These are phyloP conservation scores for Nicator chloris DNA, from an alignment of 2,113 vertebrate species.

Conservation along the genomic window DNA sequence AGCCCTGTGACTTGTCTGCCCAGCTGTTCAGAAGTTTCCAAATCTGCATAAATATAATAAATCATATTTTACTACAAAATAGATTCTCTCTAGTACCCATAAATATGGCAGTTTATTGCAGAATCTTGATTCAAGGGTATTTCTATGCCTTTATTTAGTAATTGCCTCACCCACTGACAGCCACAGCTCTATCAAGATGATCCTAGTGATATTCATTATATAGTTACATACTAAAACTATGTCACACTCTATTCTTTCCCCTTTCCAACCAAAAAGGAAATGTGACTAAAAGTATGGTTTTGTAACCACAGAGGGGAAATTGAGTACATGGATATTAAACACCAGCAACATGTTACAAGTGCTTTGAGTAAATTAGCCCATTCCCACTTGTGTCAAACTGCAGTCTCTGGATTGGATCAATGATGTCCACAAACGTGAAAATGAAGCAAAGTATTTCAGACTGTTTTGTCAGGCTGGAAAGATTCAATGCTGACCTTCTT, in stretches of 20 bases:
- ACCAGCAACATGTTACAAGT: not conserved
- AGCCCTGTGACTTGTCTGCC: not conserved
- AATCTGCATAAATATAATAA: constrained; percentile 39
- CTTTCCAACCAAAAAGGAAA: not conserved
- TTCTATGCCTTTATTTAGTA: constrained; percentile 23
- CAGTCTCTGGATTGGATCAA: not conserved
- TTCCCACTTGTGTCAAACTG: not conserved
- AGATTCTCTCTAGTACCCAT: constrained; percentile 20
- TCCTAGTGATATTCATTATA: not conserved
- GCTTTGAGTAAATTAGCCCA: not conserved
- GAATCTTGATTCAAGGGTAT: constrained; percentile 49
- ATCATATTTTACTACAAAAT: constrained; percentile 40
- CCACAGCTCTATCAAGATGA: constrained; percentile 10
- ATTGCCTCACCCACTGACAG: constrained; percentile 5
- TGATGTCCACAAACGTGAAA: not conserved
- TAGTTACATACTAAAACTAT: not conserved
- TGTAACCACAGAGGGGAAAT: not conserved
- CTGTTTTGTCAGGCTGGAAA: not conserved
- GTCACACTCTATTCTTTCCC: not conserved
- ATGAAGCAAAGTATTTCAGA: not conserved
- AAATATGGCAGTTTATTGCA: constrained; percentile 22
- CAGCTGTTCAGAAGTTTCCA: constrained; percentile 39
- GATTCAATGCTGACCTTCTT: not conserved
- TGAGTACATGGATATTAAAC: not conserved
- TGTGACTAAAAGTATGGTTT: not conserved